Percentiles rank a stretch among this genome's conserved stretches.
These are phyloP conservation scores for Hermetia illucens DNA, from an alignment of 1,140 invertebrate species.

Conservation along the genomic window DNA sequence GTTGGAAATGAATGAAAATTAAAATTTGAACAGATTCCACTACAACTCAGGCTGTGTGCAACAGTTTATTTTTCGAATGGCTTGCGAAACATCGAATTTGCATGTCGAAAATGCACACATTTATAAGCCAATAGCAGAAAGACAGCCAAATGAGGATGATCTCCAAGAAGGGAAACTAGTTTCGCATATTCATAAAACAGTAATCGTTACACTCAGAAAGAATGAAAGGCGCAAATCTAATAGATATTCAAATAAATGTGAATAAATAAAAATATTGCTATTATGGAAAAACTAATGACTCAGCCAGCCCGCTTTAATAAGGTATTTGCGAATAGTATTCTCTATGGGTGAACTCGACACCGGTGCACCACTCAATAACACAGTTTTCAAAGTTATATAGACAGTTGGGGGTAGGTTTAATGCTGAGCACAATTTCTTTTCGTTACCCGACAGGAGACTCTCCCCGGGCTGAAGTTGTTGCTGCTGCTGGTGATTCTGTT, in stretches of 20 bases:
- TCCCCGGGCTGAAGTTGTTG: conserved; percentile 20
- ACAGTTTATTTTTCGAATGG: conserved; percentile 16
- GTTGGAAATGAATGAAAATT: no score
- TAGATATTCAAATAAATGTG: conserved; percentile 15
- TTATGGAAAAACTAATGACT: conserved; percentile 15
- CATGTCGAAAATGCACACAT: not conserved
- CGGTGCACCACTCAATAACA: conserved; percentile 30
- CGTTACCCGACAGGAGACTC: conserved; percentile 30
- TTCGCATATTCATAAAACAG: conserved; percentile 11
- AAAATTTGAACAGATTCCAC: no score
- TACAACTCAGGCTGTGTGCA: no score
- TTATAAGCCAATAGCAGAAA: not conserved
- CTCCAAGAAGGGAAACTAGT: no score
- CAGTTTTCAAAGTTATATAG: conserved; percentile 40
- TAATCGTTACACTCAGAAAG: conserved; percentile 9
- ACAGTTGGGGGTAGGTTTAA: conserved; percentile 38
- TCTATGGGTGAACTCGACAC: conserved; percentile 18
- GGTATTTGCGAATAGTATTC: conserved; percentile 24
- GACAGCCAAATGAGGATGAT: conserved; percentile 14
- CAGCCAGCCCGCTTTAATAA: conserved; percentile 30
- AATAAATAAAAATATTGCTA: not conserved
- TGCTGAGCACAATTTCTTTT: conserved; percentile 35
- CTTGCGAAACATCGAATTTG: conserved; percentile 3
- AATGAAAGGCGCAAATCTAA: conserved; percentile 11
- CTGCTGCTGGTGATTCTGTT: conserved; percentile 16